phyloP scores from a whole-genome alignment of 2,888 invertebrate species.

The Caenorhabditis parvicauda region DNA sequence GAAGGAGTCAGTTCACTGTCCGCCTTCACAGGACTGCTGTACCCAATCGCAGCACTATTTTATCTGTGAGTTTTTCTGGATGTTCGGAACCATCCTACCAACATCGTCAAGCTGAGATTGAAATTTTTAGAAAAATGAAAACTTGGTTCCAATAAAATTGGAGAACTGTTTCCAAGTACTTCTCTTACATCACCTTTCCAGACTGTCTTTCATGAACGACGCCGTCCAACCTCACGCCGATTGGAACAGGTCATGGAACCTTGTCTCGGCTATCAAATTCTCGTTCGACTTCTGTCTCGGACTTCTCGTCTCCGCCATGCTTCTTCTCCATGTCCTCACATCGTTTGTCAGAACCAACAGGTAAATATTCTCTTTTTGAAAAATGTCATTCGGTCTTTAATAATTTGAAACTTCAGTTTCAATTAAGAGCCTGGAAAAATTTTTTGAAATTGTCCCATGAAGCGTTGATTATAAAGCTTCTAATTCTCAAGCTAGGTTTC shows the following conservation, averaged over 20 bases:
- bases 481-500: too few species aligned
- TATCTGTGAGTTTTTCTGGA: conserved; percentile 27
- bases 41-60: conserved; percentile 43
- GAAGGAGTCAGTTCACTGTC: conserved; percentile 22
- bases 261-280: conserved; percentile 40
- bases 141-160: neutral
- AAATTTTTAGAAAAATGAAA: too few species aligned
- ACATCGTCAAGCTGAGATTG: too few species aligned
- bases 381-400: too few species aligned
- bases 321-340: conserved; percentile 9
- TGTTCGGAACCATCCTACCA: neutral
- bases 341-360: neutral
- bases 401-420: too few species aligned
- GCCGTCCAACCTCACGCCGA: conserved; percentile 29
- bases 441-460: too few species aligned
- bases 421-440: too few species aligned
- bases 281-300: conserved; percentile 28
- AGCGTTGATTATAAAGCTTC: too few species aligned
- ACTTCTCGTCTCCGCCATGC: conserved; percentile 16
- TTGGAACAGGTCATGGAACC: conserved; percentile 38
- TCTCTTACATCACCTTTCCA: conserved; percentile 3
- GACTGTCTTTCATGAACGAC: conserved; percentile 37
- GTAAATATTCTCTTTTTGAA: neutral
- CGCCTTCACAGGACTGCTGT: conserved; percentile 43
- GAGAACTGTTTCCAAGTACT: neutral